Evolutionary conservation across 2,888 invertebrate species (phyloP), one percentile per base, ranked within the genome.

Genomic region (Mythimna albipuncta): DNA sequence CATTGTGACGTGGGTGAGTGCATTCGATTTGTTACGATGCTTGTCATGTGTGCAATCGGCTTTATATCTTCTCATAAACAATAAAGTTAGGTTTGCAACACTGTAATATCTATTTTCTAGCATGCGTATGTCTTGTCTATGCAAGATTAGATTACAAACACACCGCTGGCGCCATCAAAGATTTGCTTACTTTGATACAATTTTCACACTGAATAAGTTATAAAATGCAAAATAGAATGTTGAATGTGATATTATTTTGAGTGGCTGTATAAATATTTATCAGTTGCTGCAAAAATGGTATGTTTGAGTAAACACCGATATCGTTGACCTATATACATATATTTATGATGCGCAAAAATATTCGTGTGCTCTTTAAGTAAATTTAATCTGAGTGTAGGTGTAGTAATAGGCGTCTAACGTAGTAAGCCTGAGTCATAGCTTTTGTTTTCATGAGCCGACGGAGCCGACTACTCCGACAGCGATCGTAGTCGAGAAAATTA

Each of bases 1-100:
- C 74, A 88, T 90, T 89, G 88, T 89, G 81, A 87, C 86, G 88
- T 89, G 88, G 88, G 88, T 85, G 89, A 83, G 65, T 87, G 87
- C 87, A 88, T 86, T 88, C 75, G 71, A 79, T 83, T 86, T 85
- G 80, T 82, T 79, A 79, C 74, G 82, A 81, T 79, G 69, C 80
- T 64, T 84, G 65, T 69, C 72, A 71, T 77, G 70, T 83, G 59
- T 77, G 67, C 69, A 77, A 59, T 69, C 71, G 41, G 64, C 65
- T 79, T 70, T 69, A 74, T 82, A 80, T 78, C 69, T 64, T 32
- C 68, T 69, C 69, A 72, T 72, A 72, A 75, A 82, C 76, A 82
- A 79, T 82, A 79, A 72, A 70, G 64, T 62, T 66, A 50, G 54
- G 64, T 69, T 68, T 21, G 64, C 69, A 62, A 66, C 57, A 55